Base-by-base conservation (phyloP, 1,140 invertebrate genomes). In the Semibalanus balanoides region DNA sequence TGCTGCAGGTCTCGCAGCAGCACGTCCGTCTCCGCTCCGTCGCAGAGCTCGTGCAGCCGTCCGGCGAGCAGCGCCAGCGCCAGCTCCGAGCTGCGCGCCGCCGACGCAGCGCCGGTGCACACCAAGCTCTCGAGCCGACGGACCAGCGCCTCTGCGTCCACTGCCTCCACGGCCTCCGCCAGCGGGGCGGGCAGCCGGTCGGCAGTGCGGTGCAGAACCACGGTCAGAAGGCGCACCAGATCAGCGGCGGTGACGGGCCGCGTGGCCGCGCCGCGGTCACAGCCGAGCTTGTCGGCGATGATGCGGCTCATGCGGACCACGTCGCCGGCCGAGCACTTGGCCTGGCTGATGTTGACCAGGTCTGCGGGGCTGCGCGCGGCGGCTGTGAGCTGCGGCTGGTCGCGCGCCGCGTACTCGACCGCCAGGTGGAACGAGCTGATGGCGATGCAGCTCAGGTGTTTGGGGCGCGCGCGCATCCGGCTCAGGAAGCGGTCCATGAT, bases 401-500 rank as follows among this genome's bases (percentile, higher is more conserved):
- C 84, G 31, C 77, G 75, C 72, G 82, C 82, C 25, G 81, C 83
- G 77, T 86, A 82, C 80, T 86, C 83, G 76, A 85, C 85, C 28
- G 89, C 88, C 74, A 90, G 87, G 82, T 90, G 87, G 84, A 91
- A 90, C 70, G 88, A 88, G 3, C 88, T 87, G 25, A 90, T 88
- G 7, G 89, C 89, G 80, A 91, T 90, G 82, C 89, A 90, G 3
- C 88, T 88, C 84, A 90, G 87, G 82, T 90, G 88, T 79, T 89
- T 90, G 30, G 88, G 88, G 76, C 87, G 81, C 22, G 87, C 87
- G 84, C 85, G 78, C 89, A 91, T 90, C 80, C 88, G 89, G 31
- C 88, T 89, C 75, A 91, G 81, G 79, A 90, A 92, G 79, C 90
- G 86, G 82, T 93, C 91, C 82, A 92, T 90, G 76, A 91, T 82